These are phyloP conservation scores for Diplazon laetatorius DNA, from an alignment of 2,888 invertebrate species.

Conservation along the genomic window DNA sequence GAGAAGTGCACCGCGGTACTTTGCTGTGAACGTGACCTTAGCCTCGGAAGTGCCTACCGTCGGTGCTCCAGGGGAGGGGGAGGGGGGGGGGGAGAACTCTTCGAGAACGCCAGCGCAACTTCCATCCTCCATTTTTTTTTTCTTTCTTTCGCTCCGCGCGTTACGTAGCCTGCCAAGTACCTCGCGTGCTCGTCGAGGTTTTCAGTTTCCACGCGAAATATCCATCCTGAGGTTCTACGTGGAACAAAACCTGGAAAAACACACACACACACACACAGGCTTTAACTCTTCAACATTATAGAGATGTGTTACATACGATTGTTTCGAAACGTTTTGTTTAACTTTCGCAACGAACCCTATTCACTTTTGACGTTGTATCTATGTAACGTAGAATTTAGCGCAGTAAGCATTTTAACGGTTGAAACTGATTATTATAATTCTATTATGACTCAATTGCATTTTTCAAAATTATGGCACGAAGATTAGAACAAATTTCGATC, in stretches of 20 bases:
- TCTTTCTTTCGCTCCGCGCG: constrained; percentile 40
- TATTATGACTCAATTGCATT: too few relatives aligned
- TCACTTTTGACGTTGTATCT: neutral
- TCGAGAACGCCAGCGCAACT: constrained; percentile 36
- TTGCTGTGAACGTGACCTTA: constrained; percentile 69
- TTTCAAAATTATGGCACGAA: neutral
- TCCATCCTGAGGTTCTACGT: constrained; percentile 7
- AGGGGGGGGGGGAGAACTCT: neutral
- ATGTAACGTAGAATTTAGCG: too few relatives aligned
- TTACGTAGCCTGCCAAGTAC: constrained; percentile 41
- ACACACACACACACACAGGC: constrained; percentile 1
- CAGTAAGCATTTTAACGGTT: too few relatives aligned
- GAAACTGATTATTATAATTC: too few relatives aligned
- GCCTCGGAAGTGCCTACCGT: constrained; percentile 65
- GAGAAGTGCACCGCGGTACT: constrained; percentile 54
- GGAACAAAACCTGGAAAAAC: constrained; percentile 7
- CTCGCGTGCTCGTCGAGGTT: constrained; percentile 54
- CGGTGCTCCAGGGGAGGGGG: constrained; percentile 8
- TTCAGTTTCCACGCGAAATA: constrained; percentile 49
- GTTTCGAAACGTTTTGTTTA: neutral
- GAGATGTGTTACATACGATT: neutral
- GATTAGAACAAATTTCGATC: neutral
- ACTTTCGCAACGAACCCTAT: neutral
- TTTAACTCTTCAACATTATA: constrained; percentile 1
- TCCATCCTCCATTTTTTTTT: constrained; percentile 38